Percentiles rank a stretch among this genome's conserved stretches.
Conservation (phyloP, 2,797 vertebrate species). For the Poeciliopsis gracilis region DNA sequence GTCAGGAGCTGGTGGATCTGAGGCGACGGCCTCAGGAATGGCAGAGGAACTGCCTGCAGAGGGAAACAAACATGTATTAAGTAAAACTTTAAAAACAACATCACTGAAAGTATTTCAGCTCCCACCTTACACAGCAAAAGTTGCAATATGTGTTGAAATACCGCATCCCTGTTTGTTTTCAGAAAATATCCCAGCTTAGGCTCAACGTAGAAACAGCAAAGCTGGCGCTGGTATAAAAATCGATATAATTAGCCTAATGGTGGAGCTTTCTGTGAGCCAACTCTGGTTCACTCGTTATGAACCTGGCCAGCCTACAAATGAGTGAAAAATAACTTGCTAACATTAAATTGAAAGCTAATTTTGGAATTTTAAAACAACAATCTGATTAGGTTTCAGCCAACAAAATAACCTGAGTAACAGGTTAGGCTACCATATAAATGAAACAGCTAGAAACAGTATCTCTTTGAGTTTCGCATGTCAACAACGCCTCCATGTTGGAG, state of each 20-base stretch:
- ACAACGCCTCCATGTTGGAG: background rate
- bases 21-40: conserved; percentile 23
- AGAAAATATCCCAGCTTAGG: background rate
- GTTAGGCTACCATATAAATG: background rate
- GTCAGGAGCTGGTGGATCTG: conserved; percentile 36
- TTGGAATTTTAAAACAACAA: background rate
- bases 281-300: background rate
- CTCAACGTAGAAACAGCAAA: background rate
- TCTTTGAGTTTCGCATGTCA: background rate
- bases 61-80: conserved; percentile 5
- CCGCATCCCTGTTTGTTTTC: background rate
- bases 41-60: conserved; percentile 67
- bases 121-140: background rate
- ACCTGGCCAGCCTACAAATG: background rate
- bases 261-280: background rate
- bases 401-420: background rate
- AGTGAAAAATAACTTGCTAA: background rate
- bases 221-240: background rate
- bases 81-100: background rate
- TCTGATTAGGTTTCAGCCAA: background rate
- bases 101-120: background rate
- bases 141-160: background rate
- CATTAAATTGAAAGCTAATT: background rate
- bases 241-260: background rate
- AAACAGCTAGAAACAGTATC: background rate